Evolutionary conservation across 2,888 invertebrate genomes (phyloP).

Genomic region (Branchipolynoe longqiensis): DNA sequence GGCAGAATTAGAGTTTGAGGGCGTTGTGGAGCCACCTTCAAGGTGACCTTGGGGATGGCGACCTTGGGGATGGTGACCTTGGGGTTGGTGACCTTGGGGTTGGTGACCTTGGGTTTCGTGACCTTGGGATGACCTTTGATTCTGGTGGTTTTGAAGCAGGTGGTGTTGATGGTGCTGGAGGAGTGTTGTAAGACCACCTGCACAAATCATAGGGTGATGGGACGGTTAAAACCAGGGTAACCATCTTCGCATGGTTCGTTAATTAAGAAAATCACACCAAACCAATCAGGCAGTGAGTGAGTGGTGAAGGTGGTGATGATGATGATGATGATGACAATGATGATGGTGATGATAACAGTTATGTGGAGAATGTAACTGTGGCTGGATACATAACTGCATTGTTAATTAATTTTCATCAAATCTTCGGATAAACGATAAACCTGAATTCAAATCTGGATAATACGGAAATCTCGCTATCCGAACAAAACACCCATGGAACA

Average conservation of each 20-base stretch:
- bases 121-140: too few relatives aligned
- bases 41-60: background rate
- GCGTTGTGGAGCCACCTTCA: conserved; percentile 1
- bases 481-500: too few relatives aligned
- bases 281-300: conserved; percentile 18
- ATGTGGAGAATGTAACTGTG: background rate
- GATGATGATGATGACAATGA: background rate
- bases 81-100: too few relatives aligned
- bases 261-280: background rate
- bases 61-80: too few relatives aligned
- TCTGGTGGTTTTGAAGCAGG: conserved; percentile 16
- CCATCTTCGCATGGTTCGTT: too few relatives aligned
- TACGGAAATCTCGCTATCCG: too few relatives aligned
- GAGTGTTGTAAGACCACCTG: conserved; percentile 36
- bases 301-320: too few relatives aligned
- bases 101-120: too few relatives aligned
- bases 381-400: too few relatives aligned
- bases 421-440: too few relatives aligned
- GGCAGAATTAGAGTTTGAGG: conserved; percentile 7
- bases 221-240: conserved; percentile 12
- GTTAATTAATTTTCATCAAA: too few relatives aligned
- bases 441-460: too few relatives aligned
- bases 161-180: conserved; percentile 50
- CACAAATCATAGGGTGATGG: conserved; percentile 42
- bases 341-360: background rate